Conservation (phyloP, 2,888 invertebrate species). For the Slavum lentiscoides region DNA sequence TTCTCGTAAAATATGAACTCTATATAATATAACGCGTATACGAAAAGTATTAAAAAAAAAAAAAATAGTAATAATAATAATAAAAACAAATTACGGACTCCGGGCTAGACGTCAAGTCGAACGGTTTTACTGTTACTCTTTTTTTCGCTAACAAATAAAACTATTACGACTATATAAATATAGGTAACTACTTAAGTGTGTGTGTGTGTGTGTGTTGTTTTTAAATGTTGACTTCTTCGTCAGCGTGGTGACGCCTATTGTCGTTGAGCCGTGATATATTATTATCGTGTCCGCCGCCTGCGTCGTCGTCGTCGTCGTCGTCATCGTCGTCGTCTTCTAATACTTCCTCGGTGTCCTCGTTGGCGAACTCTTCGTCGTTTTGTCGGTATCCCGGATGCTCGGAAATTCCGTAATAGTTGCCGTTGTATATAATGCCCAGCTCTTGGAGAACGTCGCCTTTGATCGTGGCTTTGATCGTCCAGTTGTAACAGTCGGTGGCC, state of each 20-base stretch:
- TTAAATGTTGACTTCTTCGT: conserved; percentile 42
- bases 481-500: conserved; percentile 91
- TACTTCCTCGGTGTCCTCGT: conserved; percentile 24
- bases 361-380: conserved; percentile 15
- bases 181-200: background rate
- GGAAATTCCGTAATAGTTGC: conserved; percentile 92
- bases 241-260: conserved; percentile 16
- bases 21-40: too few species aligned
- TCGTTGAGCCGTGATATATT: background rate
- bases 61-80: background rate
- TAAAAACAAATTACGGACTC: too few species aligned
- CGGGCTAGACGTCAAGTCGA: background rate
- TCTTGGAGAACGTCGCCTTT: conserved; percentile 87
- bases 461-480: conserved; percentile 95
- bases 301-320: background rate
- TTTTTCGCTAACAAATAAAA: background rate
- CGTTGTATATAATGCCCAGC: conserved; percentile 91
- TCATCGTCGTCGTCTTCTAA: background rate
- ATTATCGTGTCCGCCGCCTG: background rate
- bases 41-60: background rate
- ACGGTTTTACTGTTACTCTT: conserved; percentile 2
- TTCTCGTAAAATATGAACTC: too few species aligned
- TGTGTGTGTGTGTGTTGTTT: background rate
- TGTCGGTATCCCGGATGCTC: conserved; percentile 83
- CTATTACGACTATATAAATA: background rate